These are phyloP conservation scores for Podiceps cristatus DNA, from an alignment of 2,113 vertebrate species.

Conservation along the genomic window DNA sequence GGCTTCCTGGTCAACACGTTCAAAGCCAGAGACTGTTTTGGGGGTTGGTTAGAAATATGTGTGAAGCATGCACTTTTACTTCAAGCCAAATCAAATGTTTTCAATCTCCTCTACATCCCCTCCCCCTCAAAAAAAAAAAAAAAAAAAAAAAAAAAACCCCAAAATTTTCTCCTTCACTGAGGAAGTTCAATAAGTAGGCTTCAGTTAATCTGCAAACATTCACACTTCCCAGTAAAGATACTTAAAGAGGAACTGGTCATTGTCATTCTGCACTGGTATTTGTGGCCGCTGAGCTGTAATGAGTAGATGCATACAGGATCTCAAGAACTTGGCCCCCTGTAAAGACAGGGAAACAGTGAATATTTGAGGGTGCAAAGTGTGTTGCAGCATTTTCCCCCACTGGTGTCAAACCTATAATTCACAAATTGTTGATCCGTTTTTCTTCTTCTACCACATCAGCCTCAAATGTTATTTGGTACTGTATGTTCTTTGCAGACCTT, in stretches of 20 bases:
- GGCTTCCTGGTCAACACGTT: conserved; percentile 93
- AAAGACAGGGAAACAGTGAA: conserved; percentile 24
- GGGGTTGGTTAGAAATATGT: conserved; percentile 90
- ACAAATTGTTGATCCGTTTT: conserved; percentile 70
- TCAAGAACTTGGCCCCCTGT: conserved; percentile 25
- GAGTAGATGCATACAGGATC: conserved; percentile 16
- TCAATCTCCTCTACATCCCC: conserved; percentile 51
- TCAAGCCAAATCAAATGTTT: conserved; percentile 93
- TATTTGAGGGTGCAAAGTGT: conserved; percentile 63
- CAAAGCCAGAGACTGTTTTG: conserved; percentile 84
- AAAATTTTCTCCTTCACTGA: conserved; percentile 75
- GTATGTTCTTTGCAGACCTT: conserved; percentile 61
- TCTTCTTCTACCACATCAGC: conserved; percentile 65
- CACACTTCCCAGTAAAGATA: conserved; percentile 77
- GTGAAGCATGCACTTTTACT: conserved; percentile 88
- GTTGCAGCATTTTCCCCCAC: conserved; percentile 44
- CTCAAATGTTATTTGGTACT: conserved; percentile 75
- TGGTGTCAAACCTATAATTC: conserved; percentile 72
- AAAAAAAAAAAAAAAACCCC: conserved; percentile 61
- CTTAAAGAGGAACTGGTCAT: conserved; percentile 73
- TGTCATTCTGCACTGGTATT: conserved; percentile 52
- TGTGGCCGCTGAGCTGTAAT: conserved; percentile 23
- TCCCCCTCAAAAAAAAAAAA: neutral
- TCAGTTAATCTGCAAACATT: conserved; percentile 75
- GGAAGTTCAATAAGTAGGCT: conserved; percentile 76